Conservation (phyloP, 2,888 invertebrate genomes). For the Melieria omissa region DNA sequence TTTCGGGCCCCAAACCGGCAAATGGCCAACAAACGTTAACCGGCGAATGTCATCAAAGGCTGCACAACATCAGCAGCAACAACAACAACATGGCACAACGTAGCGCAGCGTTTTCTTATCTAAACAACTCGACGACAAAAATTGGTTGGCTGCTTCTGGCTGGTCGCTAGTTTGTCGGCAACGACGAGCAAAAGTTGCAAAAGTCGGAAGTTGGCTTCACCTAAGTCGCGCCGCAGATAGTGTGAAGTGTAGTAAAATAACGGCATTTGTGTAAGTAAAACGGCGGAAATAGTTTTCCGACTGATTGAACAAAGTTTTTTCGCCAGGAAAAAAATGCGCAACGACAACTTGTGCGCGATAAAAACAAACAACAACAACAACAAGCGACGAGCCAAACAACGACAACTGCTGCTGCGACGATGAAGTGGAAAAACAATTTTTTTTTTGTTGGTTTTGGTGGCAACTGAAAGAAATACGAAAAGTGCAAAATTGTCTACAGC, state of each 20-base stretch:
- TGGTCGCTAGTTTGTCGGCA: slow-evolving; percentile 6
- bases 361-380: not conserved
- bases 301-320: slow-evolving; percentile 40
- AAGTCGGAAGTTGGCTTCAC: slow-evolving; percentile 10
- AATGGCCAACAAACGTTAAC: no score
- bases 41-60: not conserved
- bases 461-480: not conserved
- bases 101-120: slow-evolving; percentile 44
- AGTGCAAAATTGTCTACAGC: not conserved
- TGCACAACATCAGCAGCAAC: not conserved
- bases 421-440: no score
- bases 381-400: not conserved
- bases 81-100: slow-evolving; percentile 4
- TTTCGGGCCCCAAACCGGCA: no score
- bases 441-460: no score
- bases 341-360: not conserved
- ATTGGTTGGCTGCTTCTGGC: slow-evolving; percentile 19
- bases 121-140: slow-evolving; percentile 46
- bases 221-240: not conserved
- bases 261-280: slow-evolving; percentile 37
- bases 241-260: slow-evolving; percentile 32
- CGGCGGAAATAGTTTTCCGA: slow-evolving; percentile 40
- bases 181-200: slow-evolving; percentile 5
- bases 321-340: not conserved
- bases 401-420: no score